Evolutionary conservation across 2,797 vertebrate genomes (phyloP).

Genomic region (Phoxinus dragarum): DNA sequence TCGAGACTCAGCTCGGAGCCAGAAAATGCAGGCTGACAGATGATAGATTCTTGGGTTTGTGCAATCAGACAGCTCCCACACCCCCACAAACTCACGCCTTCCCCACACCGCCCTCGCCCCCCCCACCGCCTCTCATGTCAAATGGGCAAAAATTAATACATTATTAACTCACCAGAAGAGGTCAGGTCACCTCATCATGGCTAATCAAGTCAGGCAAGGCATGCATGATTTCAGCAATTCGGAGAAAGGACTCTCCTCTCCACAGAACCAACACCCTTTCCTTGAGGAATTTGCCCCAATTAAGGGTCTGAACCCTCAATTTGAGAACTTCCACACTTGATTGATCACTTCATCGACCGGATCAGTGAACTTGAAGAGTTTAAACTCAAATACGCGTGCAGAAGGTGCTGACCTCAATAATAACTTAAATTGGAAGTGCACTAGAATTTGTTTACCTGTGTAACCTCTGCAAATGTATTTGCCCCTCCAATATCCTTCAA

Average conservation of each 20-base stretch:
- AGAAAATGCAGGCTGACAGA: conserved; percentile 91
- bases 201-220: conserved; percentile 85
- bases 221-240: conserved; percentile 79
- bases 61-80: conserved; percentile 88
- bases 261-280: conserved; percentile 22
- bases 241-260: conserved; percentile 63
- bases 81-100: conserved; percentile 62
- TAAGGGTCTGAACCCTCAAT: conserved; percentile 49
- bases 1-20: conserved; percentile 78
- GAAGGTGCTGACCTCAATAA: conserved; percentile 71
- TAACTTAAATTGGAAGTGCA: conserved; percentile 42
- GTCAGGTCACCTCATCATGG: conserved; percentile 80
- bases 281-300: conserved; percentile 46
- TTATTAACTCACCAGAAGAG: conserved; percentile 90
- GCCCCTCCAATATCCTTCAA: background rate
- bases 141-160: conserved; percentile 93
- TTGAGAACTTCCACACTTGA: conserved; percentile 66
- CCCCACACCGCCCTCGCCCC: conserved; percentile 56
- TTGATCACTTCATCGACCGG: conserved; percentile 76
- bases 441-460: conserved; percentile 21
- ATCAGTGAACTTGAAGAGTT: conserved; percentile 81
- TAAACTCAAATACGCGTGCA: conserved; percentile 71
- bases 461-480: conserved; percentile 5
- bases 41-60: conserved; percentile 98
- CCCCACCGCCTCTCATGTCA: conserved; percentile 78